Base-by-base conservation (phyloP, 2,797 vertebrate genomes). In the Coccyzus lansbergi region DNA sequence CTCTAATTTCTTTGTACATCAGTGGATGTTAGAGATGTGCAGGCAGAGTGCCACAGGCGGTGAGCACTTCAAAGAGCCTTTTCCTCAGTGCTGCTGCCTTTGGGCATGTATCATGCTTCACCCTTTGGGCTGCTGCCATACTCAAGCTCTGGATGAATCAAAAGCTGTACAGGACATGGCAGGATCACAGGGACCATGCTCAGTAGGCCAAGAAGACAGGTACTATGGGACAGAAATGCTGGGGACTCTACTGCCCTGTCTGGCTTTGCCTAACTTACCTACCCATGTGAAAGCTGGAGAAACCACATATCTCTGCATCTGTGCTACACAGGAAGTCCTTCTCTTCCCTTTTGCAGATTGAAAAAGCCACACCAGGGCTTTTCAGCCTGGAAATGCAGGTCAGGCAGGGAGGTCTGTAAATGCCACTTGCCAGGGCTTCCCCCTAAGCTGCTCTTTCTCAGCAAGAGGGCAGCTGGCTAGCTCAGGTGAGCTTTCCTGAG, bases 41-140 rank as follows among this genome's bases (percentile, higher is more conserved):
- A 33, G 59, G 44, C 3, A 0, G 64, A 34, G 62, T 70, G 56
- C 84, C 4, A 3, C 0, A 0, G 34, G 40, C 3, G 3, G 21
- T 12, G 58, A 90, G 55, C 21, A 14, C 44, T 82, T 91, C 63
- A 40, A 10, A 90, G 52, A 88, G 55, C 38, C 42, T 92, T 38
- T 83, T 94, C 44, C 62, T 75, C 44, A 75, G 20, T 20, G 28
- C 31, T 65, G 29, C 51, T 88, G 76, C 52, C 74, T 65, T 79
- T 71, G 70, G 63, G 42, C 33, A 16, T 18, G 9, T 68, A 91
- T 90, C 36, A 6, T 9, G 19, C 60, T 63, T 87, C 80, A 53
- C 0, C 0, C 58, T 90, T 88, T 64, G 62, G 59, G 38, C 77
- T 83, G 59, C 78, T 82, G 70, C 78, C 74, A 9, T 42, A 31